phyloP scores from a whole-genome alignment of 2,797 vertebrate species.

The Cyclopterus lumpus region DNA sequence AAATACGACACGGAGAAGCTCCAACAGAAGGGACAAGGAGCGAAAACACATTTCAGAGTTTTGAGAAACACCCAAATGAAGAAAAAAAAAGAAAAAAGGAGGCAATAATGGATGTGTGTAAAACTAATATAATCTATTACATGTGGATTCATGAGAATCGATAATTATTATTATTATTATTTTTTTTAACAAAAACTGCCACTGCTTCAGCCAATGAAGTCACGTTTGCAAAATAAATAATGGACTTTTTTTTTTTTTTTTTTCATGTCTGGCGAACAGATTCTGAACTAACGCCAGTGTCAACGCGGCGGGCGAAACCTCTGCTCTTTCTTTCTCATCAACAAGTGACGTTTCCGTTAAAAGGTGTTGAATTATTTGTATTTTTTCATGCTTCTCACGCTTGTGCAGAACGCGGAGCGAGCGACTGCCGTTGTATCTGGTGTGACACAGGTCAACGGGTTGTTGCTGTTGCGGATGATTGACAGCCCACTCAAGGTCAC shows the following conservation, averaged over 20 bases:
- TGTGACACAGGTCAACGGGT: slow-evolving; percentile 60
- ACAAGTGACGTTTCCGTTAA: slow-evolving; percentile 27
- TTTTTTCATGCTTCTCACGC: too few relatives aligned
- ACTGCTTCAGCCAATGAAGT: slow-evolving; percentile 26
- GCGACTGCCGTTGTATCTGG: too few relatives aligned
- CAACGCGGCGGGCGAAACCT: slow-evolving; percentile 64
- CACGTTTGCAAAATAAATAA: slow-evolving; percentile 39
- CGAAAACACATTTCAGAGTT: background rate
- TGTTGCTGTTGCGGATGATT: slow-evolving; percentile 50
- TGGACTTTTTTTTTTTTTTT: slow-evolving; percentile 50
- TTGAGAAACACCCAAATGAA: too few relatives aligned
- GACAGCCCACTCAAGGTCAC: slow-evolving; percentile 75
- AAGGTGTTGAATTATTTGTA: slow-evolving; percentile 11
- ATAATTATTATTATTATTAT: too few relatives aligned
- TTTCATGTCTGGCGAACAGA: slow-evolving; percentile 46
- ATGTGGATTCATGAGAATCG: background rate
- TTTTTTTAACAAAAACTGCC: too few relatives aligned
- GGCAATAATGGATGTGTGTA: background rate
- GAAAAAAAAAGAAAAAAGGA: too few relatives aligned
- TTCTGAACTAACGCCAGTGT: slow-evolving; percentile 64
- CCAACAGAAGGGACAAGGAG: background rate
- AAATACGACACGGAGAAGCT: background rate
- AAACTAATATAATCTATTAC: background rate
- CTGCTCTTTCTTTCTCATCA: slow-evolving; percentile 54
- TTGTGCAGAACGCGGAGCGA: too few relatives aligned